A percentile compares a stretch with the other conserved stretches of the same genome.
Evolutionary conservation across 2,888 invertebrate species (phyloP).

Genomic region (Archaeoteleia sp.): DNA sequence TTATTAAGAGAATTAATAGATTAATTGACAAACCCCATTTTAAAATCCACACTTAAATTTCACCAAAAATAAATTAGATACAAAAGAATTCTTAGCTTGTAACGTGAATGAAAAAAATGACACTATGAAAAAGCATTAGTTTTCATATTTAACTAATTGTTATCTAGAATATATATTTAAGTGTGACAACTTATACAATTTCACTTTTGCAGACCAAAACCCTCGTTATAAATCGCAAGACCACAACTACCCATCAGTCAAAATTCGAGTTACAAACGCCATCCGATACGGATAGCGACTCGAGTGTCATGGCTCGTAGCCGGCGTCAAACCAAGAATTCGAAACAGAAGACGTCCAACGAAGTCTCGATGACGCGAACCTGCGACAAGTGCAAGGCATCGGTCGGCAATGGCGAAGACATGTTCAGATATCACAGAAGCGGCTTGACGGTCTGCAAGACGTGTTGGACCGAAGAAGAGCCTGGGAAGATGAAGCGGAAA

Average conservation of each 20-base stretch:
- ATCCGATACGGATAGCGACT: constrained; percentile 59
- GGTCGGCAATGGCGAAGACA: constrained; percentile 57
- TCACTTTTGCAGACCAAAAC: constrained; percentile 64
- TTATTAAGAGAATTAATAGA: too few species aligned
- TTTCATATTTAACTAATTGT: constrained; percentile 6
- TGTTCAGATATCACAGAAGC: constrained; percentile 63
- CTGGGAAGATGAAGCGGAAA: constrained; percentile 39
- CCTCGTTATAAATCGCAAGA: constrained; percentile 62
- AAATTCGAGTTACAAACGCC: constrained; percentile 48
- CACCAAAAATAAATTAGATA: too few species aligned
- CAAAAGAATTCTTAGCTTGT: too few species aligned
- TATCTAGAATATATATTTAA: constrained; percentile 1
- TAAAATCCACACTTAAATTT: too few species aligned
- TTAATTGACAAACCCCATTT: too few species aligned
- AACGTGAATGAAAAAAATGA: too few species aligned
- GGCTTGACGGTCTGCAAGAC: constrained; percentile 65
- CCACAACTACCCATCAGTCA: constrained; percentile 56
- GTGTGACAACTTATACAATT: constrained; percentile 7
- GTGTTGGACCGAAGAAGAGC: constrained; percentile 65
- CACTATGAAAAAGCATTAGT: too few species aligned
- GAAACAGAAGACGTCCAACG: background rate
- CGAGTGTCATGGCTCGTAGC: constrained; percentile 15
- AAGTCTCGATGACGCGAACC: constrained; percentile 8
- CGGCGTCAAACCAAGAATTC: constrained; percentile 1
- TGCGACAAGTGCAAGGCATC: constrained; percentile 61